Percentiles rank a stretch among this genome's conserved stretches.
Evolutionary conservation across 1,140 invertebrate genomes (phyloP).

Genomic region (Rhagoletis zephyria): DNA sequence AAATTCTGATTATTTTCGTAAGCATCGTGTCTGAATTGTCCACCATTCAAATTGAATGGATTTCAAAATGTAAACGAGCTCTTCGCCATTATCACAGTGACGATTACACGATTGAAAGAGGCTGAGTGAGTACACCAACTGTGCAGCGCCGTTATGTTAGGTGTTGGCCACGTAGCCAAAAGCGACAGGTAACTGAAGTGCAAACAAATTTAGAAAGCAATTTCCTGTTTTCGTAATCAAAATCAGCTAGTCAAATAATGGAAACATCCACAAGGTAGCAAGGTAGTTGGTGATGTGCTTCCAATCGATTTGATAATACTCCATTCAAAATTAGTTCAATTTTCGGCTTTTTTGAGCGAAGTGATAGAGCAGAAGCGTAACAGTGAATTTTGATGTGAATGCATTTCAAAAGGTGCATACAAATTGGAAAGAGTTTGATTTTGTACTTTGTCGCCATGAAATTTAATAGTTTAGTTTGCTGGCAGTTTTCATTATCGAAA

Average conservation of each 20-base stretch:
- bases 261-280: not conserved
- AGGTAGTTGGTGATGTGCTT: not conserved
- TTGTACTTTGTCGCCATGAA: too few relatives aligned
- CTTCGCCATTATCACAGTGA: not conserved
- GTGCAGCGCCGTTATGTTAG: not conserved
- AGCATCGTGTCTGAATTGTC: not conserved
- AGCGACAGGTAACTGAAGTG: not conserved
- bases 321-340: not conserved
- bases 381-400: not conserved
- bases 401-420: not conserved
- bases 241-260: not conserved
- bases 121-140: not conserved
- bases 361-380: too few relatives aligned
- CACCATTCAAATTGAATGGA: not conserved
- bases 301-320: not conserved
- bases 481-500: too few relatives aligned
- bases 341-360: not conserved
- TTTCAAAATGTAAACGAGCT: not conserved
- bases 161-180: not conserved
- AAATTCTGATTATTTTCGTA: not conserved
- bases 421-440: too few relatives aligned
- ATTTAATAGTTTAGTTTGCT: too few relatives aligned
- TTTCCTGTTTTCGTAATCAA: constrained; percentile 40
- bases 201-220: constrained; percentile 34
- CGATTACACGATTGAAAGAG: too few relatives aligned